phyloP scores from a whole-genome alignment of 1,140 invertebrate species.

The Cotesia glomerata region DNA sequence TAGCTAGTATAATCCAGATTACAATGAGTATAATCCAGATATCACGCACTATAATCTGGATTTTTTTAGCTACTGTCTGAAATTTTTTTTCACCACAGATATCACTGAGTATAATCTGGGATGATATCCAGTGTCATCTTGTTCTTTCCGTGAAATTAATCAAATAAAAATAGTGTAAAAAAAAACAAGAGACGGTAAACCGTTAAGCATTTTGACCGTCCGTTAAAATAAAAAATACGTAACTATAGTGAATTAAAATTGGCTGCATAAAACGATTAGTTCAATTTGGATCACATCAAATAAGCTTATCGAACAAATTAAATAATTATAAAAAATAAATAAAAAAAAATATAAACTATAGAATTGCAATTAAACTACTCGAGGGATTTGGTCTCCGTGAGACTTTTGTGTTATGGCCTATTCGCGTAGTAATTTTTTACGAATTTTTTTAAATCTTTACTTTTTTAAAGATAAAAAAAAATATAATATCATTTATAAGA shows the following conservation, averaged over 20 bases:
- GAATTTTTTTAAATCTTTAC: neutral
- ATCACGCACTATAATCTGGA: no score
- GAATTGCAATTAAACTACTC: neutral
- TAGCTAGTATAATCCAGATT: no score
- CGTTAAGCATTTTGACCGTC: neutral
- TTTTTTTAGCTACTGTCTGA: no score
- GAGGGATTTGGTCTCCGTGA: neutral
- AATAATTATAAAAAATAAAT: neutral
- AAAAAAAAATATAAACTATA: neutral
- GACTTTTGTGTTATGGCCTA: neutral
- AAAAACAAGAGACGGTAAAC: neutral
- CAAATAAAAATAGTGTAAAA: neutral
- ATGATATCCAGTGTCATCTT: no score
- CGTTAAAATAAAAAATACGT: neutral
- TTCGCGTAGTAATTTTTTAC: neutral
- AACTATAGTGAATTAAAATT: neutral
- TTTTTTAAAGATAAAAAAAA: no score
- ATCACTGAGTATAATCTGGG: no score
- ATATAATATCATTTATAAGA: no score
- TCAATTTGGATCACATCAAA: no score
- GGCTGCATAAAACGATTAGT: no score
- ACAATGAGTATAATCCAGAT: no score
- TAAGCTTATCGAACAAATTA: neutral
- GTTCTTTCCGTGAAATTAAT: no score
- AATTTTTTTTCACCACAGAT: no score